Percentiles rank a stretch among this genome's conserved stretches.
phyloP scores from a whole-genome alignment of 2,113 vertebrate genomes.

The human region GRCh38 chr7:107053001-107053500 shows the following conservation, averaged over 20 bases:
- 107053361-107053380: neutral
- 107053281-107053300: neutral
- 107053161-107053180: neutral
- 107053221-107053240: neutral
- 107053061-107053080: too few species aligned
- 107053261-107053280: neutral
- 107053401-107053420: neutral
- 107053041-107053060: too few species aligned
- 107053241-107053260: neutral
- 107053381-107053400: neutral
- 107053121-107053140: neutral
- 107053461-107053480: neutral
- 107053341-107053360: neutral
- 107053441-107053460: neutral
- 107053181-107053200: neutral
- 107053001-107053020: too few species aligned
- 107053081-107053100: too few species aligned
- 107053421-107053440: neutral
- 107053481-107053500: neutral
- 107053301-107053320: neutral
- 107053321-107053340: neutral
- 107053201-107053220: neutral
- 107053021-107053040: too few species aligned
- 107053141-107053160: slow-evolving; percentile 24
- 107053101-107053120: too few species aligned